These are phyloP conservation scores for Buathra laborator DNA, from an alignment of 2,888 invertebrate genomes.

Conservation along the genomic window DNA sequence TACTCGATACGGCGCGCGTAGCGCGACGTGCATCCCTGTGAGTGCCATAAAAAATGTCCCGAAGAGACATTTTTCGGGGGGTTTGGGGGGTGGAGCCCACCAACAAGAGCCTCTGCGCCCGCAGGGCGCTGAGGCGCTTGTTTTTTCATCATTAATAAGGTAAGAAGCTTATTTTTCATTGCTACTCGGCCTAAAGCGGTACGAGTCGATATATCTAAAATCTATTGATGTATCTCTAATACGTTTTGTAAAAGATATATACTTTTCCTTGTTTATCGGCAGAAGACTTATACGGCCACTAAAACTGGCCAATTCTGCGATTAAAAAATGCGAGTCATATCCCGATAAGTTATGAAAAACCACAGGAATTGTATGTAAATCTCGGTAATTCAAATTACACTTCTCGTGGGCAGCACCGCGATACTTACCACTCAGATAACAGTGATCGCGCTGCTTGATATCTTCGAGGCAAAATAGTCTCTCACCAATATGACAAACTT, in stretches of 20 bases:
- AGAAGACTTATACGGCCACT: slow-evolving; percentile 68
- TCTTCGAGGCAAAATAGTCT: not conserved
- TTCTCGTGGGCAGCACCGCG: slow-evolving; percentile 64
- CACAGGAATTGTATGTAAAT: not conserved
- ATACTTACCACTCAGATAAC: slow-evolving; percentile 40
- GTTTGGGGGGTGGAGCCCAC: too few relatives aligned
- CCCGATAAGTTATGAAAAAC: slow-evolving; percentile 26
- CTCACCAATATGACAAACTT: not conserved
- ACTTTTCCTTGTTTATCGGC: slow-evolving; percentile 77
- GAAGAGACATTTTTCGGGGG: too few relatives aligned
- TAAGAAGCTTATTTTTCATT: slow-evolving; percentile 72
- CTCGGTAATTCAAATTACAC: slow-evolving; percentile 61
- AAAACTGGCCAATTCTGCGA: slow-evolving; percentile 69
- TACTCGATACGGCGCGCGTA: too few relatives aligned
- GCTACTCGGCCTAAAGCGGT: slow-evolving; percentile 74
- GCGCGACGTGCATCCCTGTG: too few relatives aligned
- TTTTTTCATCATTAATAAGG: slow-evolving; percentile 58
- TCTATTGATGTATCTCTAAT: slow-evolving; percentile 58
- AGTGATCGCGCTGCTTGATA: not conserved
- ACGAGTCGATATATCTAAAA: slow-evolving; percentile 75
- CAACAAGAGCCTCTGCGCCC: too few relatives aligned
- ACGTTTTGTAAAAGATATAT: slow-evolving; percentile 75
- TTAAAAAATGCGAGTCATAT: slow-evolving; percentile 74
- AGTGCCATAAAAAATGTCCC: too few relatives aligned
- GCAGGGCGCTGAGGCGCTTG: too few relatives aligned